Evolutionary conservation across 2,888 invertebrate genomes (phyloP).

Genomic region (Hymenopus coronatus): DNA sequence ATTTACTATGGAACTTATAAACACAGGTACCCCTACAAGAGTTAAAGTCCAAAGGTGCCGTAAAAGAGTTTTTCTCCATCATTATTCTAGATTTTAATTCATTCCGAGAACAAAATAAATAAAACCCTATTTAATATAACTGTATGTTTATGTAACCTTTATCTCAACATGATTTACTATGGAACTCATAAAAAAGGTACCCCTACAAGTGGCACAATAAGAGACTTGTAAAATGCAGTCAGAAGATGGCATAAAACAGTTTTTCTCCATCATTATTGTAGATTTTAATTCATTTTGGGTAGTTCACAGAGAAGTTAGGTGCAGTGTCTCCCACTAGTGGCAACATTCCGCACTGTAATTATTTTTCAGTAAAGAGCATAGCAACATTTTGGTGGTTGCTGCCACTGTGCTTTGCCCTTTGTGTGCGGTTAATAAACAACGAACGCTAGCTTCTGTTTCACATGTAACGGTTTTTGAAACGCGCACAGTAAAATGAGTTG

Average conservation of each 20-base stretch:
- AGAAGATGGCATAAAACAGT: neutral
- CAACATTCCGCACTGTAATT: neutral
- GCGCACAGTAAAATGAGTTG: neutral
- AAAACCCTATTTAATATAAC: too few species aligned
- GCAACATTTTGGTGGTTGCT: neutral
- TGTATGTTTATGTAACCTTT: too few species aligned
- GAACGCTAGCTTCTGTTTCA: neutral
- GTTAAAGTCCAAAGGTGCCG: neutral
- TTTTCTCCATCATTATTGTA: neutral
- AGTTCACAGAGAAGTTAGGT: neutral
- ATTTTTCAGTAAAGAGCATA: neutral
- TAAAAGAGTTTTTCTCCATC: neutral
- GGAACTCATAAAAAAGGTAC: too few species aligned
- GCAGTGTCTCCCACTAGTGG: neutral
- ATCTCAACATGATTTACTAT: too few species aligned
- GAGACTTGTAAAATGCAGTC: neutral
- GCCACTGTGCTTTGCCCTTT: neutral
- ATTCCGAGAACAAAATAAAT: too few species aligned
- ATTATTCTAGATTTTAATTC: neutral
- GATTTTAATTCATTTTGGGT: neutral
- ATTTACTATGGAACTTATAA: too few species aligned
- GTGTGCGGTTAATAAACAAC: neutral
- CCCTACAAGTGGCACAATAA: too few species aligned
- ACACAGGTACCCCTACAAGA: neutral
- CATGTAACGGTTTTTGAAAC: neutral